phyloP scores from a whole-genome alignment of 1,140 invertebrate genomes.

The Saccostrea echinata region DNA sequence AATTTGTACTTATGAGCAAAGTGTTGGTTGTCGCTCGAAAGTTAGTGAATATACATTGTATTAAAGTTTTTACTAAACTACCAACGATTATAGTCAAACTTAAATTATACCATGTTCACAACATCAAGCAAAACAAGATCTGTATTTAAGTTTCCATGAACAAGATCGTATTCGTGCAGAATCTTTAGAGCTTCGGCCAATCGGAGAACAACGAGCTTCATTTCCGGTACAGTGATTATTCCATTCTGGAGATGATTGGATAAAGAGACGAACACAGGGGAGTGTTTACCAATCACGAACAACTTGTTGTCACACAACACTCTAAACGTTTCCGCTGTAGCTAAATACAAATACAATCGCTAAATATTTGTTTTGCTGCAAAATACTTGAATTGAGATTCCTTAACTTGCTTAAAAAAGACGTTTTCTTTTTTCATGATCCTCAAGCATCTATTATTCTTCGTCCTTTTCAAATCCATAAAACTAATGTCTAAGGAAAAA shows the following conservation, averaged over 20 bases:
- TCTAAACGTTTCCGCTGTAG: not conserved
- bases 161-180: slow-evolving; percentile 13
- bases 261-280: not conserved
- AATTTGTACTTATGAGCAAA: too few species aligned
- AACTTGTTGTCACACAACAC: not conserved
- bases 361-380: too few species aligned
- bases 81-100: not conserved
- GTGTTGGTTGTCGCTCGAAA: too few species aligned
- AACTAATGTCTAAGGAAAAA: too few species aligned
- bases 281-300: not conserved
- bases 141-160: not conserved
- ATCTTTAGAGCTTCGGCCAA: slow-evolving; percentile 14
- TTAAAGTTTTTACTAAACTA: too few species aligned
- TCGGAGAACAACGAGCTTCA: slow-evolving; percentile 7
- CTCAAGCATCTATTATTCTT: too few species aligned
- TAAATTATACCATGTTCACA: not conserved
- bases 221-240: not conserved
- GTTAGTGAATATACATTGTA: too few species aligned
- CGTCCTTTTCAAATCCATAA: too few species aligned
- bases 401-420: too few species aligned
- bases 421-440: too few species aligned
- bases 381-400: too few species aligned
- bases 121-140: not conserved
- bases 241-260: not conserved
- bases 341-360: too few species aligned